Percentiles rank a stretch among this genome's conserved stretches.
These are phyloP conservation scores for Heliconius hewitsoni DNA, from an alignment of 1,140 invertebrate genomes.

Conservation along the genomic window DNA sequence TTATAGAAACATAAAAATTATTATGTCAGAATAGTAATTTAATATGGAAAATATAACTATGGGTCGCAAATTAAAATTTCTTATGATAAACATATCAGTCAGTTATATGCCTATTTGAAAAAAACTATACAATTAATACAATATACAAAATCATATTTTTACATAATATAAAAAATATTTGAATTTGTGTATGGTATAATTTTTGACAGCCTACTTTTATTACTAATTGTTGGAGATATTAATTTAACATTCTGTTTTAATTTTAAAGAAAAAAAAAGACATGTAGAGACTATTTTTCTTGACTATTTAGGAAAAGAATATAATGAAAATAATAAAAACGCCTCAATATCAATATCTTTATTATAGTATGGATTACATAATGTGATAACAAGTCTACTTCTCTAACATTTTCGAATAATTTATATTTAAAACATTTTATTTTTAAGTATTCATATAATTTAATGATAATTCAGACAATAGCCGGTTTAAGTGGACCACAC, in stretches of 20 bases:
- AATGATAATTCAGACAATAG: slow-evolving; percentile 15
- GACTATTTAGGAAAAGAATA: not conserved
- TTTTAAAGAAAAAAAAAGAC: too few relatives aligned
- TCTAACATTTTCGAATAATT: slow-evolving; percentile 4
- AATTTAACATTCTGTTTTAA: too few relatives aligned
- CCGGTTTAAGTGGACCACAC: slow-evolving; percentile 26
- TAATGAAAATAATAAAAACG: not conserved
- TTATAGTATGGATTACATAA: slow-evolving; percentile 16
- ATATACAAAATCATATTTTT: not conserved
- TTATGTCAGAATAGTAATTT: not conserved
- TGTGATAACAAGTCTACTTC: slow-evolving; percentile 22
- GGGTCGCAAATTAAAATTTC: slow-evolving; percentile 17
- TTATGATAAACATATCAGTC: slow-evolving; percentile 45
- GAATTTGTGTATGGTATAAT: too few relatives aligned
- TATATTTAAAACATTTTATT: slow-evolving; percentile 17
- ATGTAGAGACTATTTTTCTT: too few relatives aligned
- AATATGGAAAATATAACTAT: slow-evolving; percentile 10
- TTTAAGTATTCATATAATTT: slow-evolving; percentile 14
- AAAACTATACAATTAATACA: not conserved
- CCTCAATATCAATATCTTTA: slow-evolving; percentile 1
- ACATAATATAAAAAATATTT: too few relatives aligned
- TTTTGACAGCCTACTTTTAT: too few relatives aligned
- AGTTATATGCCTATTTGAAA: not conserved
- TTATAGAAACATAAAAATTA: not conserved
- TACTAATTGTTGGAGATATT: too few relatives aligned